phyloP scores from a whole-genome alignment of 53 echinoderm and acorn worm genomes.

The Astropecten irregularis region DNA sequence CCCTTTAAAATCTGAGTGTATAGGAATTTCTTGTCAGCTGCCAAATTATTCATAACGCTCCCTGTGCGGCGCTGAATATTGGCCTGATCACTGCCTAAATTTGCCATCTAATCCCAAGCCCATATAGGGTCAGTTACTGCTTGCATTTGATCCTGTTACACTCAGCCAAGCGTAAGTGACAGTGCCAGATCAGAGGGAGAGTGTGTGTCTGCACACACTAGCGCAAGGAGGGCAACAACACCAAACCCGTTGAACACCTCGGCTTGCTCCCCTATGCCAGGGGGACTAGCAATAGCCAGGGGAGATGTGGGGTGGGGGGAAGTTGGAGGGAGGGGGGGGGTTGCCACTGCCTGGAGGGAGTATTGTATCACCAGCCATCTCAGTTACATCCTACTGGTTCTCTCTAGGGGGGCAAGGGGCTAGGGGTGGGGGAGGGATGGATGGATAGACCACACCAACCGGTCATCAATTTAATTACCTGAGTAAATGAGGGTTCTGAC shows the following conservation, averaged over 20 bases:
- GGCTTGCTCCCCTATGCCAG: no score
- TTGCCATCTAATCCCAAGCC: neutral
- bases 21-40: slow-evolving; percentile 21
- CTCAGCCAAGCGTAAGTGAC: neutral
- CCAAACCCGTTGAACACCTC: neutral
- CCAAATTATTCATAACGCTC: slow-evolving; percentile 33
- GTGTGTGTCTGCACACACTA: no score
- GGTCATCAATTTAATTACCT: no score
- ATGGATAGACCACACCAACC: no score
- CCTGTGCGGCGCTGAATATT: neutral
- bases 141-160: slow-evolving; percentile 20
- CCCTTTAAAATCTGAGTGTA: slow-evolving; percentile 11
- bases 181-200: no score
- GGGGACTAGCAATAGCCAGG: no score
- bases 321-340: no score
- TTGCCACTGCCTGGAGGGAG: no score
- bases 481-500: no score
- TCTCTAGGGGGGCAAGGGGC: neutral
- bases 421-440: no score
- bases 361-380: no score
- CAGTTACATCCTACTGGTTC: neutral
- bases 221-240: neutral
- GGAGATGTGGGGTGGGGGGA: no score
- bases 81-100: slow-evolving; percentile 14
- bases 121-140: slow-evolving; percentile 23